Base-by-base conservation (phyloP, 2,797 vertebrate genomes). In the Melanotaenia boesemani region DNA sequence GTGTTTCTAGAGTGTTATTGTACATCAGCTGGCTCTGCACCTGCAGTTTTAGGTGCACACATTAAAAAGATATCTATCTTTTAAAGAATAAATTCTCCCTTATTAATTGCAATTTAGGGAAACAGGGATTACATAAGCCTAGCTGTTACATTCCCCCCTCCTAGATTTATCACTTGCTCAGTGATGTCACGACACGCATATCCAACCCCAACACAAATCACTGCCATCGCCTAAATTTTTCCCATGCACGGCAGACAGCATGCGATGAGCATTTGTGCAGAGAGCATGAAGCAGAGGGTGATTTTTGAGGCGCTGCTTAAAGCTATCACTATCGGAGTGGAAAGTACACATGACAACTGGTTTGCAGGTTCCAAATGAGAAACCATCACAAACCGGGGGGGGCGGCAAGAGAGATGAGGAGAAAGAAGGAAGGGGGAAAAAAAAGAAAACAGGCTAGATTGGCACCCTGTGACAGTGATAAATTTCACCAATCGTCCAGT, bases 261-360 rank as follows among this genome's bases (percentile, higher is more conserved):
- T 22, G 59, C 77, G 28, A 69, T 63, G 84, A 82, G 73, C 88
- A 63, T 85, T 81, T 86, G 82, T 88, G 90, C 86, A 86, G 70
- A 39, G 77, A 86, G 1, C 88, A 66, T 90, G 78, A 90, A 90
- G 87, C 86, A 63, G 70, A 71, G 87, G 81, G 81, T 77, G 84
- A 86, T 88, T 89, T 89, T 81, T 79, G 82, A 82, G 86, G 82
- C 72, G 59, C 80, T 74, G 85, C 84, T 90, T 89, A 88, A 86
- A 90, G 87, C 89, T 85, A 86, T 92, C 90, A 76, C 89, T 83
- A 88, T 68, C 71, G n/a, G 69, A 84, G 90, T 91, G 90, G 90
- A 92, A 90, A 91, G 88, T 72, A 90, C 89, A 92, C 89, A 90
- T 88, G 90, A 91, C 89, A 91, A 92, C 89, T 88, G 92, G 86